Evolutionary conservation across 1,140 invertebrate species (phyloP), one percentile per base, ranked within the genome.

Genomic region (Homarus americanus): DNA sequence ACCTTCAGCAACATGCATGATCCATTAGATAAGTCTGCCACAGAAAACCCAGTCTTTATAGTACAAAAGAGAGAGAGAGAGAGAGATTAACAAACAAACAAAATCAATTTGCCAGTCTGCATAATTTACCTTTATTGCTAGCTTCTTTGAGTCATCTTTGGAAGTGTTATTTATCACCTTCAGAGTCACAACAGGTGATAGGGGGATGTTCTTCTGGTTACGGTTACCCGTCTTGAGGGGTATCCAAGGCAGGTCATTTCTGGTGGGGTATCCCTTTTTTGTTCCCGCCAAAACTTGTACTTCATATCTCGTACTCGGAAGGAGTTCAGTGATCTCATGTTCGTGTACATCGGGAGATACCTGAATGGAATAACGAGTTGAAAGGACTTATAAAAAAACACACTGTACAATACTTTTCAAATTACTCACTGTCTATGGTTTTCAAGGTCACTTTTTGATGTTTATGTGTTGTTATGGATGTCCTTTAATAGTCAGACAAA

Each of bases 251-350:
- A 95, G 94, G 63, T 84, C 66, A 66, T 75, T 91, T 66, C 83
- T 89, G 69, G 90, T 79, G 41, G 94, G 94, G 91, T 93, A 95
- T 0, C 94, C 94, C 3, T 91, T 89, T 75, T 93, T 93, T 1
- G 94, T 95, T 84, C 94, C 95, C 24, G 95, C 96, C 82, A 96
- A 92, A 49, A 96, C 95, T 66, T 96, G 94, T 58, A 96, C 93
- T 91, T 96, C 95, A 92, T 96, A 96, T 85, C 94, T 94, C 85
- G 94, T 94, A 83, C 95, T 95, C 34, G 96, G 95, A 80, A 93
- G 94, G 79, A 96, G 94, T 91, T 95, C 96, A 95, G 76, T 1
- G 78, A 90, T 86, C 91, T 84, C 89, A 84, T 75, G 69, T 72
- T 86, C 82, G 24, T 91, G 53, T 17, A 72, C 38, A 79, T 86